Percentiles rank a stretch among this genome's conserved stretches.
These are phyloP conservation scores for Phoxinus phoxinus DNA, from an alignment of 2,113 vertebrate genomes.

Conservation along the genomic window DNA sequence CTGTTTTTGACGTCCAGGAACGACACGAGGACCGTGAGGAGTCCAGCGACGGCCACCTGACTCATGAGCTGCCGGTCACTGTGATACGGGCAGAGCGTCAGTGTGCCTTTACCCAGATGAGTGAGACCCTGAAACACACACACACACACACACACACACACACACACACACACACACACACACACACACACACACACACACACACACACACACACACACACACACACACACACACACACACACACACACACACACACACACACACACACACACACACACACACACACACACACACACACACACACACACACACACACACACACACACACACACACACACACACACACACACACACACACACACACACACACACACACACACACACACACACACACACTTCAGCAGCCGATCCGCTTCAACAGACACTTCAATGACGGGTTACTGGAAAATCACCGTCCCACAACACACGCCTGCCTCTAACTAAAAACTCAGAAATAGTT, in stretches of 20 bases:
- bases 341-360: constrained; percentile 8
- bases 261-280: constrained; percentile 14
- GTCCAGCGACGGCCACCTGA: constrained; percentile 94
- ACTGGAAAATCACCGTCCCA: not conserved
- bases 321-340: constrained; percentile 22
- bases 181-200: not conserved
- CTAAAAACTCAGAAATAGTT: too few relatives aligned
- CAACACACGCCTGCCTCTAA: not conserved
- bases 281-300: constrained; percentile 17
- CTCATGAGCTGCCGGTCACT: constrained; percentile 99
- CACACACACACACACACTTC: not conserved
- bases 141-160: constrained; percentile 17
- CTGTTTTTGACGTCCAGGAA: constrained; percentile 98
- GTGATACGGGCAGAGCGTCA: constrained; percentile 98
- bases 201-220: not conserved
- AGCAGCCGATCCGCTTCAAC: not conserved
- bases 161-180: not conserved
- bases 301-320: constrained; percentile 6
- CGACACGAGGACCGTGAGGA: constrained; percentile 94
- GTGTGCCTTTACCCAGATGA: constrained; percentile 95
- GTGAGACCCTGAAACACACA: constrained; percentile 86
- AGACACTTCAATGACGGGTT: too few relatives aligned
- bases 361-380: constrained; percentile 21
- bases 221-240: not conserved
- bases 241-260: constrained; percentile 13